Evolutionary conservation across 1,140 invertebrate genomes (phyloP), one percentile per base, ranked within the genome.

Genomic region (Prorops nasuta): DNA sequence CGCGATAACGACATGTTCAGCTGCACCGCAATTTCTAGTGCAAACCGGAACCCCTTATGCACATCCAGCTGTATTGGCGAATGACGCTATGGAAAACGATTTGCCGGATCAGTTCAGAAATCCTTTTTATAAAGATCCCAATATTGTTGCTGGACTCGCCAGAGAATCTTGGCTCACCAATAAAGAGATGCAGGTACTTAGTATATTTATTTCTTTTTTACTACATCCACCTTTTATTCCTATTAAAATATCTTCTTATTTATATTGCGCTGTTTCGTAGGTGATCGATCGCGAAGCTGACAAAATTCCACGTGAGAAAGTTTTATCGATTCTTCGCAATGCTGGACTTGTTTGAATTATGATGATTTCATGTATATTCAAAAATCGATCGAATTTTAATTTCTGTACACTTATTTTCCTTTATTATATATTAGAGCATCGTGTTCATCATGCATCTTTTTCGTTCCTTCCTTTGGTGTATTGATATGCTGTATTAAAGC

Each of bases 91-190:
- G 56, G 85, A 88, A 61, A 71, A 83, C 0, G 67, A 78, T 35
- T 60, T 86, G 15, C 85, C 85, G 0, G 64, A 72, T 1, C 81
- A 88, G 45, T 66, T 89, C 2, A 63, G 81, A 37, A 88, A 91
- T 62, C 80, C 84, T 1, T 91, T 91, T 66, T 92, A 89, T 63
- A 86, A 85, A 55, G 86, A 92, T 72, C 88, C 88, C 0, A 64
- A 72, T 4, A 83, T 89, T 6, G 88, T 85, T 10, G 81, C 83
- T 10, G 82, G 79, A 1, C 72, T 92, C 3, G 87, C 88, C 1
- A 83, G 86, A 57, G 86, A 88, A 57, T 89, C 87, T 1, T 89
- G 88, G 85, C 84, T 89, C 43, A 78, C 80, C 0, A 79, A 84
- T 40, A 88, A 88, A 63, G 87, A 90, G 69, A 84, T 83, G 71